Percentiles rank a stretch among this genome's conserved stretches.
Evolutionary conservation across 2,113 vertebrate species (phyloP).

Genomic region (Spheniscus mendiculus): DNA sequence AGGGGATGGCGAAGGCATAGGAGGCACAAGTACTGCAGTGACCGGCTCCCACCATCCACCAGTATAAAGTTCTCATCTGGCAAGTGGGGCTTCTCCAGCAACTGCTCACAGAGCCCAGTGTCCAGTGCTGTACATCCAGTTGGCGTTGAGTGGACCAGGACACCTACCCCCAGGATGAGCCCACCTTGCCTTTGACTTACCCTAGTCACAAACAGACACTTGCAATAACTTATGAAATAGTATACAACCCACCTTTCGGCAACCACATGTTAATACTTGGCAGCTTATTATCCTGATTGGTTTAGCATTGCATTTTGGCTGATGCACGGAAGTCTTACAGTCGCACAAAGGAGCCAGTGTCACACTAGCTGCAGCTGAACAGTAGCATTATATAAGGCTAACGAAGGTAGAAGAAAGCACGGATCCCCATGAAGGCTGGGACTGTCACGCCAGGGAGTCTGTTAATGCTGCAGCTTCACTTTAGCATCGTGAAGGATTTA

Average conservation of each 20-base stretch:
- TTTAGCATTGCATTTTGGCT: conserved; percentile 25
- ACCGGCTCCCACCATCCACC: neutral
- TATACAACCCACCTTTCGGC: neutral
- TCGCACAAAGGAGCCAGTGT: neutral
- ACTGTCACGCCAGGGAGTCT: neutral
- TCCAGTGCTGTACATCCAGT: neutral
- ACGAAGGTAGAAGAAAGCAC: neutral
- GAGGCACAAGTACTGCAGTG: neutral
- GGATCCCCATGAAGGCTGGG: neutral
- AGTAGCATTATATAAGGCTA: neutral
- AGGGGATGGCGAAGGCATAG: neutral
- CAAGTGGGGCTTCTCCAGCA: neutral
- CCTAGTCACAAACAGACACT: neutral
- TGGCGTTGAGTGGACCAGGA: neutral
- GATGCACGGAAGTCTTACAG: neutral
- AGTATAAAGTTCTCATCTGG: neutral
- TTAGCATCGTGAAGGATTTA: neutral
- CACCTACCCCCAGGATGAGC: neutral
- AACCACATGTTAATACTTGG: rapidly evolving
- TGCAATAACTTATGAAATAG: neutral
- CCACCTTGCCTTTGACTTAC: neutral
- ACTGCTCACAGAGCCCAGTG: neutral
- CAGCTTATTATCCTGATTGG: neutral
- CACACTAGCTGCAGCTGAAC: neutral
- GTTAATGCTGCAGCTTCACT: neutral